phyloP scores from a whole-genome alignment of 2,113 vertebrate genomes.

The Montifringilla adamsi region DNA sequence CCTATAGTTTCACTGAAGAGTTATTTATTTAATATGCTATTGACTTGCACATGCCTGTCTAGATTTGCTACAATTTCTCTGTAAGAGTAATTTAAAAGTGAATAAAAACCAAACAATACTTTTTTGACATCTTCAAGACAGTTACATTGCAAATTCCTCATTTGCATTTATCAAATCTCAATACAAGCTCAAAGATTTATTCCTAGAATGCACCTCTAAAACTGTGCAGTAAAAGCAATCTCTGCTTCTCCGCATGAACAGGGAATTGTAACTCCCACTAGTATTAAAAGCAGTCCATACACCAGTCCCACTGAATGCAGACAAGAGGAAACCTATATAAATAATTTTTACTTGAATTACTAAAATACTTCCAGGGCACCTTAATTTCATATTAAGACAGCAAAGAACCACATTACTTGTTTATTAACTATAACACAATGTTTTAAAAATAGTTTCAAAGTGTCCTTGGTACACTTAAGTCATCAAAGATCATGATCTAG shows the following conservation, averaged over 20 bases:
- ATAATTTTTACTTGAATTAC: not conserved
- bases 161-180: conserved; percentile 3
- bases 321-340: not conserved
- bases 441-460: not conserved
- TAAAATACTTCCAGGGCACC: not conserved
- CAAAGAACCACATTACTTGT: not conserved
- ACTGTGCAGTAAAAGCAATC: not conserved
- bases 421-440: not conserved
- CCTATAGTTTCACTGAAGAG: not conserved
- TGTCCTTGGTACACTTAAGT: not conserved
- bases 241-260: not conserved
- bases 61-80: not conserved
- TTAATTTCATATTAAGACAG: not conserved
- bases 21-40: not conserved
- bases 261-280: not conserved
- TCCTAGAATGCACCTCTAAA: not conserved
- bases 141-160: not conserved
- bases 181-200: not conserved
- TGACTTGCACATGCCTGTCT: not conserved
- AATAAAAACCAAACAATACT: not conserved
- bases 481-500: not conserved
- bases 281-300: not conserved
- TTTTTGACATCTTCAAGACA: not conserved
- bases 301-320: not conserved
- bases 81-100: not conserved